These are phyloP conservation scores for Nettapus auritus DNA, from an alignment of 2,113 vertebrate genomes.

Conservation along the genomic window DNA sequence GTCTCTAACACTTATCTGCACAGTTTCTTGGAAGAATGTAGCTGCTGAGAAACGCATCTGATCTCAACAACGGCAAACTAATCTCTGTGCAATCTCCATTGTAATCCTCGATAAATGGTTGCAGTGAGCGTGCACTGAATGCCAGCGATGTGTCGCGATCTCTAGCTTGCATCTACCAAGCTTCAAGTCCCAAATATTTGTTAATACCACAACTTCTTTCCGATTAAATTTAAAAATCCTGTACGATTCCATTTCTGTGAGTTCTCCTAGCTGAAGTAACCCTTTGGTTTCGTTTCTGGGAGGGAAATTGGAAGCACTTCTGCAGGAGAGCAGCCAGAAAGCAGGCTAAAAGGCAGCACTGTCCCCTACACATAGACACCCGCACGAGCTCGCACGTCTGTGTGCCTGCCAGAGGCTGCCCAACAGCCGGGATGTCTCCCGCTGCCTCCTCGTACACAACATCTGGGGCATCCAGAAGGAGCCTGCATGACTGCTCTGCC, in stretches of 20 bases:
- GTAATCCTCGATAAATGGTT: neutral
- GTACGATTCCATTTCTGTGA: neutral
- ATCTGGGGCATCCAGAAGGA: neutral
- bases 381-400: rapidly evolving
- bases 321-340: neutral
- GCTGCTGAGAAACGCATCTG: neutral
- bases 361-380: neutral
- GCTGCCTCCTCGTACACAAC: neutral
- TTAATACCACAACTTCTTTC: neutral
- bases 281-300: neutral
- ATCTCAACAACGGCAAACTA: neutral
- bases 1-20: neutral
- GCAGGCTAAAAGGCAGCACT: neutral
- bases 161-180: neutral
- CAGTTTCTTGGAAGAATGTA: neutral
- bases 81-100: neutral
- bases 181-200: neutral
- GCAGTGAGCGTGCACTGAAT: neutral
- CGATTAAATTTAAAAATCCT: neutral
- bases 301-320: neutral
- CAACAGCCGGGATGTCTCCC: neutral
- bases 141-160: neutral
- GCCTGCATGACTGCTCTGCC: neutral
- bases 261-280: neutral
- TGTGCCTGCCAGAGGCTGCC: neutral